Evolutionary conservation across 2,797 vertebrate genomes (phyloP).

Genomic region (Sciurus vulgaris): DNA sequence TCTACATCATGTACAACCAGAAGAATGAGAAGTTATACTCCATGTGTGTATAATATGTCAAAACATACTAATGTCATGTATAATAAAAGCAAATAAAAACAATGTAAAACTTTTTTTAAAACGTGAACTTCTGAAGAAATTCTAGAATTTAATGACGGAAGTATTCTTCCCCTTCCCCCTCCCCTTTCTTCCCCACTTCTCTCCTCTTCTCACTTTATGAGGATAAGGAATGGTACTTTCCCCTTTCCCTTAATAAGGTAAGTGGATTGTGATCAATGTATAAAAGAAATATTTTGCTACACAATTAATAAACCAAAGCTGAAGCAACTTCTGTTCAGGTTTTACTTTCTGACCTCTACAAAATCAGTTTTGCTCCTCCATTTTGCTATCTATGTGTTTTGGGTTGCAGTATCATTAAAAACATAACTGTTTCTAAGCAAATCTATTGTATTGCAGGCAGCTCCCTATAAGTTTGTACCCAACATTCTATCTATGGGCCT

Average conservation of each 20-base stretch:
- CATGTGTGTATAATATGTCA: too few relatives aligned
- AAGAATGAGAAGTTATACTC: too few relatives aligned
- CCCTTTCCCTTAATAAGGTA: neutral
- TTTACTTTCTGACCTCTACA: neutral
- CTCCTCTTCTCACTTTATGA: neutral
- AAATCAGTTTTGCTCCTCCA: neutral
- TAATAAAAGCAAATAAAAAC: too few relatives aligned
- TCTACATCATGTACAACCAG: too few relatives aligned
- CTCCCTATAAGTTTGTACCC: neutral
- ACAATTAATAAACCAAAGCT: neutral
- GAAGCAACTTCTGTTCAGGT: neutral
- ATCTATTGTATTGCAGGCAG: neutral
- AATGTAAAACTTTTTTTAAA: too few relatives aligned
- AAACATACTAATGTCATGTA: too few relatives aligned
- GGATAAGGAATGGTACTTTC: neutral
- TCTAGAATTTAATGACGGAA: constrained; percentile 8
- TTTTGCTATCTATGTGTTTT: constrained; percentile 15
- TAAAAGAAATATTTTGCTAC: neutral
- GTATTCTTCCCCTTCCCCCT: neutral
- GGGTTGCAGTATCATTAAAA: neutral
- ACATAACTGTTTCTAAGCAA: neutral
- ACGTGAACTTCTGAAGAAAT: neutral
- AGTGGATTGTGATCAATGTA: neutral
- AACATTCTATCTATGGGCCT: neutral
- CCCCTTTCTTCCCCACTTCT: fast-evolving